Evolutionary conservation across 2,888 invertebrate species (phyloP).

Genomic region (Eilema sororculum): DNA sequence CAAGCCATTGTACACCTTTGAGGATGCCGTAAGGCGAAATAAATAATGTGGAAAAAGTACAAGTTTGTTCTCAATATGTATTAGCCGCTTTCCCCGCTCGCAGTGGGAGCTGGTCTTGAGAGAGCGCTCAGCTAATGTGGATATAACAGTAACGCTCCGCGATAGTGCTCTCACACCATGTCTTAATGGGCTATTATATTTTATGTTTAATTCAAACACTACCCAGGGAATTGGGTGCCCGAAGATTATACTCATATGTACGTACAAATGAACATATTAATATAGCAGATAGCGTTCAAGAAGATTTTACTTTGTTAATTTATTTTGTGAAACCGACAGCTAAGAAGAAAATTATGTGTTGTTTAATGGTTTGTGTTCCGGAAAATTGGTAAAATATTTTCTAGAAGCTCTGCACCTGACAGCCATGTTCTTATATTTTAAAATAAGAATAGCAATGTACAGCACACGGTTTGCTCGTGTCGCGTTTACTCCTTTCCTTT

Average conservation of each 20-base stretch:
- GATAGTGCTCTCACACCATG: conserved; percentile 59
- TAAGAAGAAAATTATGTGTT: not conserved
- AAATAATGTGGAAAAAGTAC: too few species aligned
- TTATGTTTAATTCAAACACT: conserved; percentile 63
- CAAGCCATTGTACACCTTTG: too few species aligned
- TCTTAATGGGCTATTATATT: conserved; percentile 75
- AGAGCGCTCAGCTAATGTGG: conserved; percentile 47
- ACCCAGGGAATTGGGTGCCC: conserved; percentile 42
- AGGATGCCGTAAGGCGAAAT: too few species aligned
- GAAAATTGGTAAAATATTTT: not conserved
- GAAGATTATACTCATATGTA: conserved; percentile 29
- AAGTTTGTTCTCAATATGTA: too few species aligned
- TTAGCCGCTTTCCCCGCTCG: conserved; percentile 20
- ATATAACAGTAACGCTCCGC: conserved; percentile 68
- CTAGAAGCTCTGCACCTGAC: too few species aligned
- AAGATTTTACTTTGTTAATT: not conserved
- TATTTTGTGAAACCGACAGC: not conserved
- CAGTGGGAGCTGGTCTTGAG: conserved; percentile 19
- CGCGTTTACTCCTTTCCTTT: too few species aligned
- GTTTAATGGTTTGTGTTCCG: too few species aligned
- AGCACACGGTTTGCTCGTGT: too few species aligned
- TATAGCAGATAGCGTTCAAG: conserved; percentile 5
- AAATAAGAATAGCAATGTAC: too few species aligned
- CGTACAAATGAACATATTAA: conserved; percentile 10
- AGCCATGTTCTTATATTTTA: too few species aligned